Evolutionary conservation across 2,113 vertebrate species (phyloP).

Genomic region (Chaetodon trifascialis): DNA sequence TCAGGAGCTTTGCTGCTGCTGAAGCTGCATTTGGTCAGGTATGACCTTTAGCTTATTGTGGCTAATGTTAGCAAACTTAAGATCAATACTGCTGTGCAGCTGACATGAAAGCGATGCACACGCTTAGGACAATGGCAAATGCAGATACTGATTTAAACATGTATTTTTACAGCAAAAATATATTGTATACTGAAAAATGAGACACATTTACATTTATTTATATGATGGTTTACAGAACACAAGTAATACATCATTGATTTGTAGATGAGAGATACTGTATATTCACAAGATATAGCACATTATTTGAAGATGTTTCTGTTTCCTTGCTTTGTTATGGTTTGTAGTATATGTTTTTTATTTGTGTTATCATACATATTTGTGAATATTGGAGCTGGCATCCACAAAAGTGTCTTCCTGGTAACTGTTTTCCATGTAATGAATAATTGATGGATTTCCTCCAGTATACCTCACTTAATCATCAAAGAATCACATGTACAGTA

Average conservation of each 20-base stretch:
- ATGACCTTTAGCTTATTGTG: neutral
- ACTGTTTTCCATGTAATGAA: constrained; percentile 28
- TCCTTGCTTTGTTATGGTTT: constrained; percentile 5
- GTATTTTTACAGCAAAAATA: constrained; percentile 3
- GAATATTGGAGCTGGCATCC: neutral
- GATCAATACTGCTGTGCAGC: neutral
- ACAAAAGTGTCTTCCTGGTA: neutral
- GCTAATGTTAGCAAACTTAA: neutral
- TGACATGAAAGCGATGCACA: neutral
- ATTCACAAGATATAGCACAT: constrained; percentile 48
- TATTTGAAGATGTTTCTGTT: neutral
- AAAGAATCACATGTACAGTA: constrained; percentile 49
- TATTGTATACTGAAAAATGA: constrained; percentile 45
- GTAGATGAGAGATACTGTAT: constrained; percentile 4
- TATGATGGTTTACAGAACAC: constrained; percentile 37
- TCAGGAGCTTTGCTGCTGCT: neutral
- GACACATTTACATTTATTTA: constrained; percentile 56
- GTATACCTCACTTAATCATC: constrained; percentile 44
- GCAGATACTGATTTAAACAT: neutral
- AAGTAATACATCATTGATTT: constrained; percentile 21
- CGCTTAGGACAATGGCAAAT: neutral
- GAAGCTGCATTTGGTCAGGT: neutral
- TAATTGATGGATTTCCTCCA: constrained; percentile 38
- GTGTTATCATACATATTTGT: constrained; percentile 20
- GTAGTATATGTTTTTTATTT: constrained; percentile 2